Conservation (phyloP, 2,888 invertebrate genomes). For the Anticlea derivata region DNA sequence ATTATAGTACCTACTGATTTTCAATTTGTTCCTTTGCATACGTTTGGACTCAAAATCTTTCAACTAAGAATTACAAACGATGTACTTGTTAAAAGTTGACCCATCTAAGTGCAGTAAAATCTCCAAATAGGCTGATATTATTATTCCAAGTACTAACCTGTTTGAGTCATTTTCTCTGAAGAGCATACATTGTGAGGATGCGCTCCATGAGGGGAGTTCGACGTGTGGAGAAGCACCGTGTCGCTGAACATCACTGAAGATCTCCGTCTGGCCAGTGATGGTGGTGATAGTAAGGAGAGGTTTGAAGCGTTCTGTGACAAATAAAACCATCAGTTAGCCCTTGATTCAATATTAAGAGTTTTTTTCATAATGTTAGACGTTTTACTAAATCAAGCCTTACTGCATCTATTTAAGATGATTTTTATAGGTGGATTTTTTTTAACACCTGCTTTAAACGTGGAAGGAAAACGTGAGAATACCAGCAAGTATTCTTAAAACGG, state of each 20-base stretch:
- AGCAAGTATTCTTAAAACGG: no score
- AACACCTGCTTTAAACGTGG: no score
- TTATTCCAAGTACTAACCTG: conserved; percentile 70
- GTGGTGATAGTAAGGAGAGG: conserved; percentile 88
- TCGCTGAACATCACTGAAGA: conserved; percentile 96
- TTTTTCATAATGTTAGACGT: no score
- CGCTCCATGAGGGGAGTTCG: conserved; percentile 59
- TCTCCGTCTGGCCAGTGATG: conserved; percentile 87
- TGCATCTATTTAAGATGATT: no score
- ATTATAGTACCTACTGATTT: no score
- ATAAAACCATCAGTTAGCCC: not conserved
- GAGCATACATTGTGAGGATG: conserved; percentile 86
- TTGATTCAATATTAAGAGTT: no score
- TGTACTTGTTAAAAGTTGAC: not conserved
- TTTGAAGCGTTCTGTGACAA: conserved; percentile 84
- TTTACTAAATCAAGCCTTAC: no score
- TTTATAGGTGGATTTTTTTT: no score
- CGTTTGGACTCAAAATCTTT: no score
- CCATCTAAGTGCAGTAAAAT: not conserved
- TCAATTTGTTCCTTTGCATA: no score
- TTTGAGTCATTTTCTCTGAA: conserved; percentile 95
- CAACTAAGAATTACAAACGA: no score
- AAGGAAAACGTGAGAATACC: no score
- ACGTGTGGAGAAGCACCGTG: conserved; percentile 88
- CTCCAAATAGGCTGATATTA: not conserved